These are phyloP conservation scores for Liposcelis brunnea DNA, from an alignment of 2,888 invertebrate species.

Conservation along the genomic window DNA sequence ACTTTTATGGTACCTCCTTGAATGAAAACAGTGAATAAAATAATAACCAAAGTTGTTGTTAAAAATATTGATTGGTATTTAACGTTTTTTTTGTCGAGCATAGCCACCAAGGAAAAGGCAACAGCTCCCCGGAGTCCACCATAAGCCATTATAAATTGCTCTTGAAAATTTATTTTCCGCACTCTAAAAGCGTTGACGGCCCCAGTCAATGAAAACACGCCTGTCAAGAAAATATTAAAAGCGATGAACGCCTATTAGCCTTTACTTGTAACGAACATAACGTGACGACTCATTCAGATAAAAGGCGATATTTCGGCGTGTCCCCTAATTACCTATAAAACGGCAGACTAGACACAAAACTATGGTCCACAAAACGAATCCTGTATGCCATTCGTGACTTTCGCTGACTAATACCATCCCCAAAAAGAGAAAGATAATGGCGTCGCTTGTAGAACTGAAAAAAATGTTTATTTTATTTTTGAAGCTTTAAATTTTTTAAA, in stretches of 20 bases:
- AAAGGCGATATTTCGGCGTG: too few species aligned
- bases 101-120: constrained; percentile 35
- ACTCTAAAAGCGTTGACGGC: constrained; percentile 31
- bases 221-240: constrained; percentile 9
- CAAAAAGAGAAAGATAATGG: constrained; percentile 44
- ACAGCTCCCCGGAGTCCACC: constrained; percentile 41
- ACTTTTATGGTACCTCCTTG: constrained; percentile 43
- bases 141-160: constrained; percentile 39
- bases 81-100: constrained; percentile 28
- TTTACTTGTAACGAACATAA: too few species aligned
- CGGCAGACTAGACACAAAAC: constrained; percentile 33
- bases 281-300: too few species aligned
- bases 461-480: not conserved
- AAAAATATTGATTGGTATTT: constrained; percentile 33
- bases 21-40: constrained; percentile 40
- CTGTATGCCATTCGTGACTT: constrained; percentile 25
- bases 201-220: constrained; percentile 31
- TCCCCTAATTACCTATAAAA: constrained; percentile 29
- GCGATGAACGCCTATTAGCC: too few species aligned
- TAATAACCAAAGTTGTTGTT: constrained; percentile 37
- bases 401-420: constrained; percentile 33
- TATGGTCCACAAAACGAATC: constrained; percentile 37
- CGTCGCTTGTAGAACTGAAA: constrained; percentile 35
- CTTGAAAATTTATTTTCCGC: constrained; percentile 29
- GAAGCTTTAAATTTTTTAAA: too few species aligned